A percentile compares a stretch with the other conserved stretches of the same genome.
These are phyloP conservation scores for Atethmia centrago DNA, from an alignment of 2,888 invertebrate genomes.

Conservation along the genomic window DNA sequence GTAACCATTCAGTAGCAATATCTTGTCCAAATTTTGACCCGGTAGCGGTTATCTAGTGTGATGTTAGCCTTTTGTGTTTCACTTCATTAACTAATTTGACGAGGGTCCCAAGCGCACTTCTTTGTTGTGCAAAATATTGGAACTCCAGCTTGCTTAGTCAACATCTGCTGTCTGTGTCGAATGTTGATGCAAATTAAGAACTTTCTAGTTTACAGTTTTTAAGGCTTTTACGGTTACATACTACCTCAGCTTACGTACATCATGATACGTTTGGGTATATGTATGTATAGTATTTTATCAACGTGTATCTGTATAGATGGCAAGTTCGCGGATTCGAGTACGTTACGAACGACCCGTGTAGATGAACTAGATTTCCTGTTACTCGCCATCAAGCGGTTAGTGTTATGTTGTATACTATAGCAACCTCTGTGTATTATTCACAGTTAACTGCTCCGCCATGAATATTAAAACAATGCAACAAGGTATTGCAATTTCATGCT, in stretches of 20 bases:
- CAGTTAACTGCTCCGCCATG: constrained; percentile 74
- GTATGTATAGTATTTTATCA: constrained; percentile 25
- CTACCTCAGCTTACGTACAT: constrained; percentile 21
- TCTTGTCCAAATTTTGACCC: constrained; percentile 33
- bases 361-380: constrained; percentile 84
- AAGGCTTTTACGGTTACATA: constrained; percentile 17
- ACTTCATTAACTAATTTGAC: constrained; percentile 74
- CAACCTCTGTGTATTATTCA: constrained; percentile 70
- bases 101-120: constrained; percentile 67
- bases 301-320: constrained; percentile 37
- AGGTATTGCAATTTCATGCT: constrained; percentile 40
- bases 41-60: constrained; percentile 36
- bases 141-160: constrained; percentile 9
- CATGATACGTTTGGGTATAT: constrained; percentile 5
- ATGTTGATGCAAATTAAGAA: constrained; percentile 10
- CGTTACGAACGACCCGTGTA: constrained; percentile 80
- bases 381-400: constrained; percentile 71
- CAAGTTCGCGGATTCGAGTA: constrained; percentile 73
- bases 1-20: constrained; percentile 14
- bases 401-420: constrained; percentile 53
- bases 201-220: constrained; percentile 43
- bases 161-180: constrained; percentile 12
- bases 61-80: constrained; percentile 71
- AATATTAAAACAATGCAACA: constrained; percentile 75
- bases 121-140: constrained; percentile 62